Evolutionary conservation across 1,140 invertebrate genomes (phyloP), one percentile per base, ranked within the genome.

Genomic region (Platyura marginata): DNA sequence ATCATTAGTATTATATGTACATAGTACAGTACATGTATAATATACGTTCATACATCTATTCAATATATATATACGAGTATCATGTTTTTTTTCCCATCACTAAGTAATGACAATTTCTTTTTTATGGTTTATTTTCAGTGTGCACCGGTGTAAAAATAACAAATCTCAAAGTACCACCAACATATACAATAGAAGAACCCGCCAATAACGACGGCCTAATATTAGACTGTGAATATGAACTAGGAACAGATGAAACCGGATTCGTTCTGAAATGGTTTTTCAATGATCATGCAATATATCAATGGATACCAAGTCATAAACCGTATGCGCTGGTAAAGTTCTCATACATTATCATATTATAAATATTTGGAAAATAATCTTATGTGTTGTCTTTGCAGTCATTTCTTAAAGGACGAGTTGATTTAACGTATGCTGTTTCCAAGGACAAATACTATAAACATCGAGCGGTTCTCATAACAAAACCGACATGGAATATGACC

Each of bases 151-250:
- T 40, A 22, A 8, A 21, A 20, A 40, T 40, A 20, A 21, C 16
- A 19, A 40, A 19, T 8, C 18, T 40, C 11, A 20, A 40, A 19
- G 38, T 40, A 13, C 38, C 38, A 6, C 3, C 19, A 21, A 13
- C 16, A 21, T 40, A 40, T 21, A 19, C 15, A 9, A 6, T 40
- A 6, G 38, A 40, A 3, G 15, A 40, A 18, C 4, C 5, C 8
- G 9, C 10, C 4, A 40, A 40, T 21, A 4, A 9, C 9, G 9
- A 16, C 5, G 8, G 6, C 8, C 18, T 40, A 21, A 21, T 43
- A 21, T 25, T 43, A 13, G 42, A 43, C 21, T 43, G 42, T 33
- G 42, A 37, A 25, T 43, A 43, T 32, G 42, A 43, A 23, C n/a
- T 43, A 11, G 5, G 18, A 16, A 10, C 33, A 3, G 18, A 43